Evolutionary conservation across 2,888 invertebrate genomes (phyloP), one percentile per base, ranked within the genome.

Genomic region (Celastrina argiolus): DNA sequence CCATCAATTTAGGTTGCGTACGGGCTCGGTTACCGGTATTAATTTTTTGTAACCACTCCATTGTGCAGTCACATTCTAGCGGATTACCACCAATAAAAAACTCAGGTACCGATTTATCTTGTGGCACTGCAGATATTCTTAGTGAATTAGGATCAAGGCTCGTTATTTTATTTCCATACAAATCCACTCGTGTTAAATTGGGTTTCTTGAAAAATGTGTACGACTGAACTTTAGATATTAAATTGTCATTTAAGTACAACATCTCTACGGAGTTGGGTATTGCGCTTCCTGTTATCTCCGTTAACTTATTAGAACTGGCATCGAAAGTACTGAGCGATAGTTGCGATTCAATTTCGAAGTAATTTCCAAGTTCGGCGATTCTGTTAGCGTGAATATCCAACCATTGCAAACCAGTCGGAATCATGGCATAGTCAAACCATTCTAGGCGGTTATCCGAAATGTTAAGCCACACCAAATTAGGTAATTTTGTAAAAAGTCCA

Each of bases 1-100:
- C 97, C 91, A 95, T 95, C 74, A 97, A 92, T 78, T 94, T 93
- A 8, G 97, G 96, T 81, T 96, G 96, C 64, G 95, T 96, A 76
- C 96, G 92, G 68, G 94, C 94, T 78, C 95, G 92, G 79, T 94
- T 95, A 74, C 94, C 94, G 72, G 93, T 92, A 82, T 96, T 96
- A 74, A 96, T 95, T 83, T 95, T 94, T 86, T 96, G 96, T 74
- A 97, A 84, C 97, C 97, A 97, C 81, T 96, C 96, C 96, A 97
- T 96, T 69, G 96, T 95, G 81, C 97, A 97, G 84, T 97, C 96
- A 87, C 97, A 97, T 77, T 95, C 94, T 79, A 96, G 94, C 67
- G 97, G 96, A 87, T 97, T 97, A 72, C 95, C 95, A 63, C 96
- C 96, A 70, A 97, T 94, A 81, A 95, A 95, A 83, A 97, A 96